Evolutionary conservation across 2,888 invertebrate species (phyloP).

Genomic region (Saturnia pavonia): DNA sequence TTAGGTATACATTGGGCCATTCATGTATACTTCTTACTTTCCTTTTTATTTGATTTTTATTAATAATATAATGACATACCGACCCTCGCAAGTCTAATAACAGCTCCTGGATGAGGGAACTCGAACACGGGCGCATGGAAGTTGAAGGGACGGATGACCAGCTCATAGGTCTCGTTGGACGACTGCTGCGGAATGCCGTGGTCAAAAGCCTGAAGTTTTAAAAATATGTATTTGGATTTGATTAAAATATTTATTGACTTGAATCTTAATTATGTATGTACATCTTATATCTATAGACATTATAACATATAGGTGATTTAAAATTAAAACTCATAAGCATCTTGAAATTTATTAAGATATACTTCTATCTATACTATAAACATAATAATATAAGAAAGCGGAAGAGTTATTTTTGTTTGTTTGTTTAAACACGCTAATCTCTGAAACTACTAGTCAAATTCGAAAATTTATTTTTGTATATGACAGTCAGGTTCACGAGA

Average conservation of each 20-base stretch:
- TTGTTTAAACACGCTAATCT: too few species aligned
- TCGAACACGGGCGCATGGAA: conserved; percentile 79
- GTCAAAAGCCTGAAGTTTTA: conserved; percentile 75
- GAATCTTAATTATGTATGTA: not conserved
- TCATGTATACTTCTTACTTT: not conserved
- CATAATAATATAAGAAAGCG: too few species aligned
- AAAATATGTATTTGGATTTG: not conserved
- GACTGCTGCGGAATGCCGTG: conserved; percentile 68
- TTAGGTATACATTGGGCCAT: not conserved
- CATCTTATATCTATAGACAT: too few species aligned
- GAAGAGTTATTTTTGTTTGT: too few species aligned
- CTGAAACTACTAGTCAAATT: too few species aligned
- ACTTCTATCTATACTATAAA: too few species aligned
- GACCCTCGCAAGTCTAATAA: conserved; percentile 70
- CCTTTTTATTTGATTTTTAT: not conserved
- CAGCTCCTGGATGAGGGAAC: conserved; percentile 63
- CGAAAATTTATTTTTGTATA: too few species aligned
- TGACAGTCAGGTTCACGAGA: too few species aligned
- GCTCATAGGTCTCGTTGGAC: conserved; percentile 63
- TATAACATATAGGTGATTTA: too few species aligned
- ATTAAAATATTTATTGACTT: not conserved
- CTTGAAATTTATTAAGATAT: too few species aligned
- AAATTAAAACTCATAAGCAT: too few species aligned
- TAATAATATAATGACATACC: conserved; percentile 25
- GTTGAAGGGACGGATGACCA: conserved; percentile 80